phyloP scores from a whole-genome alignment of 1,140 invertebrate species.

The Oryctes rhinoceros region DNA sequence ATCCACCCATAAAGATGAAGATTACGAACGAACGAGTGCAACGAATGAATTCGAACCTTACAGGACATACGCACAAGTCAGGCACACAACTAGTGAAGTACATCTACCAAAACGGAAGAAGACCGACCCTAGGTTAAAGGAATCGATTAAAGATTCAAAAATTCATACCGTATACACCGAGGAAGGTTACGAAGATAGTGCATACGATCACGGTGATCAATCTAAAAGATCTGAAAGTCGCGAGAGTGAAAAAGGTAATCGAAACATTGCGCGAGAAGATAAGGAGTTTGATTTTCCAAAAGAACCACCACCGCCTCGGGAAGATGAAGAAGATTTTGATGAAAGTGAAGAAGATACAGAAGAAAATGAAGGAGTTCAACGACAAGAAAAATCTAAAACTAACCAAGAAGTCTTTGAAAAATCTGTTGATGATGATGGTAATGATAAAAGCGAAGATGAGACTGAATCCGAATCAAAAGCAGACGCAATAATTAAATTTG shows the following conservation, averaged over 20 bases:
- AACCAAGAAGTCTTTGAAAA: too few relatives aligned
- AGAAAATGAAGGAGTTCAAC: not conserved
- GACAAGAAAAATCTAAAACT: not conserved
- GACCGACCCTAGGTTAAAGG: conserved; percentile 61
- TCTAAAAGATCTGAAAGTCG: conserved; percentile 70
- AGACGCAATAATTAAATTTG: not conserved
- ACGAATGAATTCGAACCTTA: conserved; percentile 67
- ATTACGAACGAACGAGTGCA: not conserved
- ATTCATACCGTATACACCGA: conserved; percentile 78
- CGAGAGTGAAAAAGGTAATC: conserved; percentile 52
- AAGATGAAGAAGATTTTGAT: conserved; percentile 10
- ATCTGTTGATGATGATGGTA: too few relatives aligned
- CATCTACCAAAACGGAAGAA: conserved; percentile 70
- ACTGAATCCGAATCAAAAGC: conserved; percentile 5
- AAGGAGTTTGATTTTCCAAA: not conserved
- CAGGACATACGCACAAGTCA: conserved; percentile 73
- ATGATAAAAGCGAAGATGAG: not conserved
- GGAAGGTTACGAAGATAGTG: conserved; percentile 80
- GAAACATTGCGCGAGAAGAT: not conserved
- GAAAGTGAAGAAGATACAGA: not conserved
- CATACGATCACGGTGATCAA: conserved; percentile 79
- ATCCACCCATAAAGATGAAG: not conserved
- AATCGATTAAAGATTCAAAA: conserved; percentile 75
- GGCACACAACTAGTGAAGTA: conserved; percentile 60
- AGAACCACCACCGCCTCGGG: not conserved